phyloP scores from a whole-genome alignment of 2,888 invertebrate genomes.

The Lasioglossum pauxillum region DNA sequence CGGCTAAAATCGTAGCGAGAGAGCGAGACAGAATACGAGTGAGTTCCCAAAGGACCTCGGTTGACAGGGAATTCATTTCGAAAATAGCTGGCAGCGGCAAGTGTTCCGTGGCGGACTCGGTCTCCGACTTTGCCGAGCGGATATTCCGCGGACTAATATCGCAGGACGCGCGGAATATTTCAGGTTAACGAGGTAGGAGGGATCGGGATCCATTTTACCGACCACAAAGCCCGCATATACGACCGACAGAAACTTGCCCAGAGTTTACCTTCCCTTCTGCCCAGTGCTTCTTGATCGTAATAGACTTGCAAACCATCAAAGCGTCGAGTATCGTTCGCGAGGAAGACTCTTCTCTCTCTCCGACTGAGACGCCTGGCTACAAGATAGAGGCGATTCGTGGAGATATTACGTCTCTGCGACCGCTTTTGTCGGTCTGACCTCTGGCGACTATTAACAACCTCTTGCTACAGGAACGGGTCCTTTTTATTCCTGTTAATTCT shows the following conservation, averaged over 20 bases:
- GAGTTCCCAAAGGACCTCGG: background rate
- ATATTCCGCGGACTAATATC: slow-evolving; percentile 17
- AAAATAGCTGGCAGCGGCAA: background rate
- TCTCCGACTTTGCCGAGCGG: background rate
- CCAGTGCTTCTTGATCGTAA: slow-evolving; percentile 47
- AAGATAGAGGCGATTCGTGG: slow-evolving; percentile 8
- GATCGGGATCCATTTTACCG: slow-evolving; percentile 21
- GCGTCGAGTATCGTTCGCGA: slow-evolving; percentile 24
- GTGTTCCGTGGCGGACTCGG: background rate
- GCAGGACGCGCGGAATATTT: slow-evolving; percentile 14
- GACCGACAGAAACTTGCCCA: slow-evolving; percentile 5
- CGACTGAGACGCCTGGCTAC: background rate
- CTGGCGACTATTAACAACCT: background rate
- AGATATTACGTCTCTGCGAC: slow-evolving; percentile 42
- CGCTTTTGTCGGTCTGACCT: slow-evolving; percentile 2
- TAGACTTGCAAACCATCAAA: slow-evolving; percentile 39
- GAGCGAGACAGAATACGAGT: background rate
- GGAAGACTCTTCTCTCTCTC: background rate
- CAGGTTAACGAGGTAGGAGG: background rate
- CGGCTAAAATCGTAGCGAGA: background rate
- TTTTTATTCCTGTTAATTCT: background rate
- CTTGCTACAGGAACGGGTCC: background rate
- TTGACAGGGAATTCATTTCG: slow-evolving; percentile 1
- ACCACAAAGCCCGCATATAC: slow-evolving; percentile 19
- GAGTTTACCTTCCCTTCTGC: slow-evolving; percentile 43